These are phyloP conservation scores for Diprion similis DNA, from an alignment of 1,140 invertebrate genomes.

Conservation along the genomic window DNA sequence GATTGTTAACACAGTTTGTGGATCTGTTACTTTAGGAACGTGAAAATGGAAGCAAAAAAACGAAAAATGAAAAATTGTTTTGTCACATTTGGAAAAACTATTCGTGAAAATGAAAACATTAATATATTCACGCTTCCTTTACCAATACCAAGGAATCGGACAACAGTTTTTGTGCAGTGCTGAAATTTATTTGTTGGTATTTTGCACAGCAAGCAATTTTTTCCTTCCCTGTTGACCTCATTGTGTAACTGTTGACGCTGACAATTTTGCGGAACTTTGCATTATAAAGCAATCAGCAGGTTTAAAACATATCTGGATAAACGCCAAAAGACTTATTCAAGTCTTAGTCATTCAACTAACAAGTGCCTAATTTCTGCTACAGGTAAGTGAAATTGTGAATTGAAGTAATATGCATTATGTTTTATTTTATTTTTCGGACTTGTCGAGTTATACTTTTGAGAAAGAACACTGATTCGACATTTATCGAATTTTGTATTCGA, in stretches of 20 bases:
- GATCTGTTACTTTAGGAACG: no score
- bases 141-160: no score
- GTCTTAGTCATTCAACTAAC: not conserved
- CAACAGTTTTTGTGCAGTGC: not conserved
- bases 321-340: not conserved
- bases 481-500: not conserved
- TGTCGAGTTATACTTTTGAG: no score
- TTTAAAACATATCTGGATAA: no score
- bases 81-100: no score
- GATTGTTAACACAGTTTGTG: no score
- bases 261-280: not conserved
- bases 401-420: no score
- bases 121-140: no score
- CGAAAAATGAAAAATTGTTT: no score
- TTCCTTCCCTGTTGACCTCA: slow-evolving; percentile 23
- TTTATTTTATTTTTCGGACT: no score
- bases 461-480: not conserved
- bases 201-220: slow-evolving; percentile 26
- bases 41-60: no score
- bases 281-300: not conserved
- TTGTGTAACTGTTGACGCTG: not conserved
- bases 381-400: not conserved
- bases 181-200: slow-evolving; percentile 24
- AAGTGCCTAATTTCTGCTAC: not conserved
- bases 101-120: no score